These are phyloP conservation scores for Cantharis nigra DNA, from an alignment of 2,888 invertebrate genomes.

Conservation along the genomic window DNA sequence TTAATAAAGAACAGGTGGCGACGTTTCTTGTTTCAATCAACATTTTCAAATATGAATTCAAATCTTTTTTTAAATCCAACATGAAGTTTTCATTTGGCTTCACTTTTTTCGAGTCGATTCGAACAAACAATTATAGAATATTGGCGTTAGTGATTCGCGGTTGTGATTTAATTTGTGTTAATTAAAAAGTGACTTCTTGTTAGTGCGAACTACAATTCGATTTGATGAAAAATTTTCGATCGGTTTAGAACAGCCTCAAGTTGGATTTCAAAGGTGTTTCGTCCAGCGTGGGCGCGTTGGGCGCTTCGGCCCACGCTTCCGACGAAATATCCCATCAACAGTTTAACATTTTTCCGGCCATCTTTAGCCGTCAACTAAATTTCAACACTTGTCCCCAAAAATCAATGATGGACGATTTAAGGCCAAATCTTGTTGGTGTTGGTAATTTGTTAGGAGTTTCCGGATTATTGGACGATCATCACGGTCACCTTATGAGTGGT, in stretches of 20 bases:
- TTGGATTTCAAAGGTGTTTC: constrained; percentile 84
- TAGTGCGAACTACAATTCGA: neutral
- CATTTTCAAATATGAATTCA: constrained; percentile 14
- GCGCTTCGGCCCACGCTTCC: constrained; percentile 57
- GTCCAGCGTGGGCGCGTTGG: constrained; percentile 66
- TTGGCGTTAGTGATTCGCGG: neutral
- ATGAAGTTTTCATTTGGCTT: constrained; percentile 20
- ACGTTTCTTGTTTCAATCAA: constrained; percentile 17
- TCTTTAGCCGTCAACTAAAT: constrained; percentile 87
- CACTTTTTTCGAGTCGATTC: neutral
- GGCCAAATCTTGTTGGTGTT: constrained; percentile 80
- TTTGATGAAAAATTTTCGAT: neutral
- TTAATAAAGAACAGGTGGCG: constrained; percentile 37
- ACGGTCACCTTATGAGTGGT: constrained; percentile 60
- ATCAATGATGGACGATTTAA: constrained; percentile 80
- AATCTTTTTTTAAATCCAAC: constrained; percentile 23
- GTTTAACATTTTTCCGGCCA: constrained; percentile 90
- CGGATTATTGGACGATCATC: constrained; percentile 79
- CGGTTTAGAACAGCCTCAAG: constrained; percentile 64
- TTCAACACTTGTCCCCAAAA: constrained; percentile 75
- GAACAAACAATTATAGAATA: neutral
- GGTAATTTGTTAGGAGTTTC: constrained; percentile 79
- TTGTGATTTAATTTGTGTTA: neutral
- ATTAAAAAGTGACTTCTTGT: neutral
- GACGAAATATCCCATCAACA: constrained; percentile 72